Evolutionary conservation across 2,888 invertebrate species (phyloP), one percentile per base, ranked within the genome.

Genomic region (Cheilosia vernalis): DNA sequence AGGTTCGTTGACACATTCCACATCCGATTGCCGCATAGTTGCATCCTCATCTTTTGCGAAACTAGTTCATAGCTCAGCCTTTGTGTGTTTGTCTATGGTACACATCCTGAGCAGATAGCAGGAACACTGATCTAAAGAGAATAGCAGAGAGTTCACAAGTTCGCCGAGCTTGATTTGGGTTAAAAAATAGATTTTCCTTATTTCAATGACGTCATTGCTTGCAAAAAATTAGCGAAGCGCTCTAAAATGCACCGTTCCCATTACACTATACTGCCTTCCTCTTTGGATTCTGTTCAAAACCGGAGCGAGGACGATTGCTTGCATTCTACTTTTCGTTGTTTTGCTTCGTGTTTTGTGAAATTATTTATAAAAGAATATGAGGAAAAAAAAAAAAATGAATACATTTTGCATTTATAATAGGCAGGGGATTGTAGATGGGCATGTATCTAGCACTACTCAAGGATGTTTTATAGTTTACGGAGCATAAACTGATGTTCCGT

Each of bases 1-100:
- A 58, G 69, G 84, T 80, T 84, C 80, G 24, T 60, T 84, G 84
- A 84, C 80, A 84, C 63, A 70, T 80, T 80, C 76, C 84, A 84
- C 63, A 76, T 60, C 53, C 42, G 30, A 49, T 84, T 80, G 73
- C 80, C 70, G 84, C 74, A 84, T 70, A 37, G 58, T 19, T 42
- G 79, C 79, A 80, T 79, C 83, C 79, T 84, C 19, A 47, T 47
- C 19, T 19, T 19, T 10, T 47, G 17, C 69, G 64, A 80, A 84
- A 64, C 27, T 80, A 84, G 83, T 74, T 79, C 79, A 73, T n/a
- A 79, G 78, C 83, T 67, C 9, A 27, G 83, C 74, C 33, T 67
- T 60, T 13, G 79, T 78, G 33, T n/a, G 30, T 21, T 15, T 40
- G 27, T 27, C 19, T 17, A 19, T 37, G 44, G n/a, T 13, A 55